Base-by-base conservation (phyloP, 2,113 vertebrate genomes). In the Acrocephalus arundinaceus region DNA sequence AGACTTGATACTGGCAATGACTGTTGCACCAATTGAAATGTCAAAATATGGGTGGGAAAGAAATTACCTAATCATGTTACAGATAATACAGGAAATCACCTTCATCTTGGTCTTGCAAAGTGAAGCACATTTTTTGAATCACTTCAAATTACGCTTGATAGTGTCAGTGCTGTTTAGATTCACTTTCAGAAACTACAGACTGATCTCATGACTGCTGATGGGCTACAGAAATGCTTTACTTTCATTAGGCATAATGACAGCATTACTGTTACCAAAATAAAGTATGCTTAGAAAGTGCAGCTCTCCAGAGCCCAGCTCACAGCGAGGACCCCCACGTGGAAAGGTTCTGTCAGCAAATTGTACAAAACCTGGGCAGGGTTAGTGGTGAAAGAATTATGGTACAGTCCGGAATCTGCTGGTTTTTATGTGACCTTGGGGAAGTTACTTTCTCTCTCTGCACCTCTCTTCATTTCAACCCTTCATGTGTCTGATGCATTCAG, bases 241-340 rank as follows among this genome's bases (percentile, higher is more conserved):
- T 87, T 11, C 41, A 39, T 75, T 35, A 87, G 57, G 61, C 54
- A 24, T 5, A 25, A 67, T 65, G 54, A 43, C n/a, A 84, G 27
- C 21, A 81, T 55, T 17, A 52, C 63, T 57, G 52, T 33, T 88
- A 54, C 49, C 57, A 88, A 90, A 74, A 74, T 25, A 66, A 77
- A 4, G 5, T 0, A 18, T 2, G 5, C 31, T 79, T 35, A 9
- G 17, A 28, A 21, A 62, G n/a, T 8, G 21, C 6, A 75, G 74
- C 45, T 73, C 66, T 57, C 62, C 33, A 54, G 23, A 94, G 22
- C 49, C 48, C 67, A 76, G 2, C 49, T 45, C 72, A 48, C 6
- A 1, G 6, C 0, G 0, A 70, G 59, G 37, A 66, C 6, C 14
- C 21, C 46, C 35, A 24, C 1, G 3, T 15, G 13, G n/a, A 75